Base-by-base conservation (phyloP, 1,140 invertebrate species). In the Bilobella aurantiaca region DNA sequence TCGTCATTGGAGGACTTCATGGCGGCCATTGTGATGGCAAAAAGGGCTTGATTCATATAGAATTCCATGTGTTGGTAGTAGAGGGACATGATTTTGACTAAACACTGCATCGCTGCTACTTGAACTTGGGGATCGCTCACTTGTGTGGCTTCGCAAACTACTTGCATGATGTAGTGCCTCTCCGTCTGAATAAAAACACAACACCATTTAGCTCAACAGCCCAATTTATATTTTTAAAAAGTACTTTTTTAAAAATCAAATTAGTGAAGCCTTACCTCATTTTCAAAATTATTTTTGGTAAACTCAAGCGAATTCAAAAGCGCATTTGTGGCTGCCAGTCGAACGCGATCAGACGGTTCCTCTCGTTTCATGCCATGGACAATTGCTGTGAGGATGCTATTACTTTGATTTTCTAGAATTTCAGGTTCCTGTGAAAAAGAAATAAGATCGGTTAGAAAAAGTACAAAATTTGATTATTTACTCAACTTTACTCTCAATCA, bases 51-150 rank as follows among this genome's bases (percentile, higher is more conserved):
- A 16, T 86, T 90, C 97, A 99, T 99, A 75, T 99, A 99, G 23
- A 90, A 87, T 77, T 99, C 96, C 96, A 99, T 99, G 75, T 93
- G 93, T 77, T 96, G 90, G 78, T 99, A 99, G 78, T 99, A 99
- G 0, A 99, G 81, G 0, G 94, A 93, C 84, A 99, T 91, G 72
- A 99, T 99, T 82, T 97, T 97, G 32, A 99, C 97, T 73, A 99
- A 82, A 82, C 96, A 99, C 77, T 99, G 96, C 49, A 99, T 79
- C 18, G 96, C 94, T 16, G 93, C 91, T 31, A 99, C 96, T 81
- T 88, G 86, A 62, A 96, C 90, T 78, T 91, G 86, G 42, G 88
- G 88, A 75, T 98, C 91, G 37, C 81, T 76, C 1, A 86, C 89
- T 74, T 91, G 89, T 14, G 90, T 92, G 23, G 89, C 87, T 78